Evolutionary conservation across 53 echinoderm and acorn worm species (phyloP).

Genomic region (Patiria pectinifera): DNA sequence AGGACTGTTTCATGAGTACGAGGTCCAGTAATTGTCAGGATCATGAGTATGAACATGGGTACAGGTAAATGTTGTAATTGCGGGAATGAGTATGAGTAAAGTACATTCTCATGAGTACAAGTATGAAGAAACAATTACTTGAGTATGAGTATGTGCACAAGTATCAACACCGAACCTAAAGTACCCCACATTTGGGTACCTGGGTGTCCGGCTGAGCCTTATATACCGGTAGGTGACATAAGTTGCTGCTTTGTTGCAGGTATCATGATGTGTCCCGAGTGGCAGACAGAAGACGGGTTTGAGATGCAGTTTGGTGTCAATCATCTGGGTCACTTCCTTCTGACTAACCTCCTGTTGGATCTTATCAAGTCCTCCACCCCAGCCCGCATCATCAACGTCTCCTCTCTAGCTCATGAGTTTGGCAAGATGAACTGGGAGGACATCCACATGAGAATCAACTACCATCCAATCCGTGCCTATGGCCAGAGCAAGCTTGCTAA

Average conservation of each 20-base stretch:
- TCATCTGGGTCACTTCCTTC: conserved; percentile 88
- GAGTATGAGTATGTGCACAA: no score
- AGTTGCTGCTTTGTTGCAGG: conserved; percentile 35
- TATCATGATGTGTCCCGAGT: conserved; percentile 69
- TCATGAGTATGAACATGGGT: no score
- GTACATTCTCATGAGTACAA: no score
- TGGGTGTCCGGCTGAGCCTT: no score
- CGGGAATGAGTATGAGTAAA: no score
- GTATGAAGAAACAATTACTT: no score
- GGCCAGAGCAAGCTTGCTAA: conserved; percentile 87
- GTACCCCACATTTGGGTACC: background rate
- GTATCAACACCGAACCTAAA: no score
- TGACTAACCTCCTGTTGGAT: conserved; percentile 90
- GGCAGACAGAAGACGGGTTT: conserved; percentile 86
- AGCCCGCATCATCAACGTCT: conserved; percentile 47
- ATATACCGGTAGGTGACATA: background rate
- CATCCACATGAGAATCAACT: background rate
- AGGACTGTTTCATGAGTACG: no score
- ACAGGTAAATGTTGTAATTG: no score
- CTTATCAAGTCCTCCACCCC: conserved; percentile 81
- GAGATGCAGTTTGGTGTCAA: conserved; percentile 92
- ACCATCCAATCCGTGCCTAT: conserved; percentile 20
- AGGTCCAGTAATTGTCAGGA: no score
- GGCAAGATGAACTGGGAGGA: conserved; percentile 22
- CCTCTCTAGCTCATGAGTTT: background rate